Percentiles rank a stretch among this genome's conserved stretches.
Evolutionary conservation across 1,140 invertebrate species (phyloP).

Genomic region (Drosophila pallidifrons): DNA sequence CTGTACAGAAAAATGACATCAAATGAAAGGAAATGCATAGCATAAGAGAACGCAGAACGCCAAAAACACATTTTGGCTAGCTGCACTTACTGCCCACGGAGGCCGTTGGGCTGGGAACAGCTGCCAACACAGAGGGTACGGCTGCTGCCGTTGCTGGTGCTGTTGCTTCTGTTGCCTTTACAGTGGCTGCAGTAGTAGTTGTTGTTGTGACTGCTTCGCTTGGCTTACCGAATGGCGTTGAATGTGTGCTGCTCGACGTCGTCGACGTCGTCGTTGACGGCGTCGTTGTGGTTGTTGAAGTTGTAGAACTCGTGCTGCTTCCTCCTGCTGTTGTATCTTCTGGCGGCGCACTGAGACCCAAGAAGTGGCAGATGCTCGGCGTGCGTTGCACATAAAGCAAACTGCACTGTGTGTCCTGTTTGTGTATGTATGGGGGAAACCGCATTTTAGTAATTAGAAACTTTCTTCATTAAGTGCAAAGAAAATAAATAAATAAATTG

Average conservation of each 20-base stretch:
- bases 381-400: constrained; percentile 76
- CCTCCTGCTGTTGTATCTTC: constrained; percentile 22
- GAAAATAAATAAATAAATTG: constrained; percentile 77
- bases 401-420: constrained; percentile 72
- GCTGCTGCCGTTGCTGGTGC: constrained; percentile 36
- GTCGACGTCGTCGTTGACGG: constrained; percentile 18
- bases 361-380: constrained; percentile 77
- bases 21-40: constrained; percentile 1
- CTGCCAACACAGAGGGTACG: constrained; percentile 21
- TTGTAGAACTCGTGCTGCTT: constrained; percentile 5
- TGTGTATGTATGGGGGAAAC: constrained; percentile 13
- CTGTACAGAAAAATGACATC: constrained; percentile 45
- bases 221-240: constrained; percentile 65
- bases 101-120: constrained; percentile 68
- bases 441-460: constrained; percentile 73
- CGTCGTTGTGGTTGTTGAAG: constrained; percentile 19
- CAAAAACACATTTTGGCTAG: constrained; percentile 23
- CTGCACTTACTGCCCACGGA: constrained; percentile 82
- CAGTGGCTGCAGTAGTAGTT: constrained; percentile 19
- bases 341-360: constrained; percentile 54
- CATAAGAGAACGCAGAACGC: constrained; percentile 1
- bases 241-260: constrained; percentile 31
- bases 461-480: constrained; percentile 77
- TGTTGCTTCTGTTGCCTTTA: constrained; percentile 43
- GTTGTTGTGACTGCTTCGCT: constrained; percentile 34